These are phyloP conservation scores for Sisyra nigra DNA, from an alignment of 2,888 invertebrate species.

Conservation along the genomic window DNA sequence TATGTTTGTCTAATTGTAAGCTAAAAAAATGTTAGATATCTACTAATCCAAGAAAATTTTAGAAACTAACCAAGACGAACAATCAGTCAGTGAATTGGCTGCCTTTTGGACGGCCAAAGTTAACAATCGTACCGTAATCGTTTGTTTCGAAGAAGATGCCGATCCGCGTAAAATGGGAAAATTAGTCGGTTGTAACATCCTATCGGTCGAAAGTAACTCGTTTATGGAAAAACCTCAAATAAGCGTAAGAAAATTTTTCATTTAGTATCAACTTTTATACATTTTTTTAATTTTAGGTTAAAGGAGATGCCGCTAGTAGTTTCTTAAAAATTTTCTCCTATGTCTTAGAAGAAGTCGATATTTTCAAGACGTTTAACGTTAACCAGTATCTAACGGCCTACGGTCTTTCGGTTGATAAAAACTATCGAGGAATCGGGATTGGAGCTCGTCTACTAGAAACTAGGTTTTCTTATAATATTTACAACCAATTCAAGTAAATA, in stretches of 20 bases:
- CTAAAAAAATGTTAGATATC: not conserved
- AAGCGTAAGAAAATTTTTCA: too few species aligned
- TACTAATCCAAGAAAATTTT: too few species aligned
- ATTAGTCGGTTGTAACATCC: too few species aligned
- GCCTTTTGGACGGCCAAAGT: not conserved
- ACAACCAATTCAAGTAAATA: not conserved
- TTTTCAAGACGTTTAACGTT: constrained; percentile 8
- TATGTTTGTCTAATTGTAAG: not conserved
- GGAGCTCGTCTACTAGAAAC: constrained; percentile 11
- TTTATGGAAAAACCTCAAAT: too few species aligned
- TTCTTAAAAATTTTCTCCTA: too few species aligned
- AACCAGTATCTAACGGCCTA: constrained; percentile 17
- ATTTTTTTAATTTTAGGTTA: too few species aligned
- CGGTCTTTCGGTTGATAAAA: constrained; percentile 17
- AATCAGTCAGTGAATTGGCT: not conserved
- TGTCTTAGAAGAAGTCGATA: not conserved
- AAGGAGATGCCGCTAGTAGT: too few species aligned
- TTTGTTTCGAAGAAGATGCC: not conserved
- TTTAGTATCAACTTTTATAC: too few species aligned
- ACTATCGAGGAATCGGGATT: constrained; percentile 17
- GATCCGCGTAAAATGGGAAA: too few species aligned
- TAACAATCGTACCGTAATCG: not conserved
- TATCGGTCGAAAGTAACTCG: too few species aligned
- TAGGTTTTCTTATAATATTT: constrained; percentile 1
- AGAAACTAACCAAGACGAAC: not conserved